These are phyloP conservation scores for Astreopora myriophthalma DNA, from an alignment of 64 coral and sea anemone genomes.

Conservation along the genomic window DNA sequence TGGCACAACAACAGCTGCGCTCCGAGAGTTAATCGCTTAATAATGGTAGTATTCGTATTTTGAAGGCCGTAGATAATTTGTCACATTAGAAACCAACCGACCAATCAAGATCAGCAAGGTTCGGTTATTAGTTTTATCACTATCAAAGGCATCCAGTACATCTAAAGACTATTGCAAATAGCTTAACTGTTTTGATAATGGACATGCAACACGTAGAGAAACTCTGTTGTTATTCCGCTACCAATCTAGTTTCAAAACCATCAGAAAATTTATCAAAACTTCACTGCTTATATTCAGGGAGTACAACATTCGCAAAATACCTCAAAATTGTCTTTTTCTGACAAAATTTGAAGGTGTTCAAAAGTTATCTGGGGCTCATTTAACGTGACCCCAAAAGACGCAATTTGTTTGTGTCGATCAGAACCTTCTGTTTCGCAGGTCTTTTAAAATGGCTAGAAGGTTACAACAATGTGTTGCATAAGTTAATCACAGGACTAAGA, in stretches of 20 bases:
- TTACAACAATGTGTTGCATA: not conserved
- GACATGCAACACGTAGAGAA: conserved; percentile 12
- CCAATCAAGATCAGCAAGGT: conserved; percentile 8
- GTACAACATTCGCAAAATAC: not conserved
- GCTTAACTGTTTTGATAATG: not conserved
- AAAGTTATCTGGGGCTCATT: not conserved
- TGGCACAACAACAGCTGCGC: not conserved
- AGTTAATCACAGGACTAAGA: not conserved
- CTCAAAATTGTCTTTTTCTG: not conserved
- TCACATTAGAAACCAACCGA: not conserved
- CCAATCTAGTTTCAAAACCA: not conserved
- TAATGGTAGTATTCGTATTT: not conserved
- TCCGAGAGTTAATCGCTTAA: not conserved
- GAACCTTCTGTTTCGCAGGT: not conserved
- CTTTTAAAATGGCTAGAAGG: not conserved
- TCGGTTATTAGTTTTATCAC: not conserved
- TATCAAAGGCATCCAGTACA: not conserved
- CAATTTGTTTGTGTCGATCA: not conserved
- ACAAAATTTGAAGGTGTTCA: not conserved
- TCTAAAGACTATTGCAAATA: not conserved
- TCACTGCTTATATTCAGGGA: not conserved
- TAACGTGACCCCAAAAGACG: not conserved
- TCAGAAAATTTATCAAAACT: not conserved
- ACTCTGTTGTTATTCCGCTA: not conserved
- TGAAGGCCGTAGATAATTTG: not conserved